Base-by-base conservation (phyloP, 2,888 invertebrate genomes). In the Linnaemya tessellans region DNA sequence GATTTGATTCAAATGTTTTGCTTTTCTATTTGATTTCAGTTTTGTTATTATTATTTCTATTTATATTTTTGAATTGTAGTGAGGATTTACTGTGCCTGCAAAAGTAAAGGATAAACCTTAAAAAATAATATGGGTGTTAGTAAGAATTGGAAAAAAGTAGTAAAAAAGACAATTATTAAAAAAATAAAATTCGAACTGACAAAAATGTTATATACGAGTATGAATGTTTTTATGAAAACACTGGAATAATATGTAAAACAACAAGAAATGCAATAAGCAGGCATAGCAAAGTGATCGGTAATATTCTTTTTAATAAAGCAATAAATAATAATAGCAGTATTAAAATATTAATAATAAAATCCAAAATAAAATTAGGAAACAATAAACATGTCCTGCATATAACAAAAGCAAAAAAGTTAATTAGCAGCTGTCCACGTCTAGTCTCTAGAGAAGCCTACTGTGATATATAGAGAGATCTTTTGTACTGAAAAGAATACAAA, bases 91-190 rank as follows among this genome's bases (percentile, higher is more conserved):
- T 92, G 92, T 92, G 92, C 92, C 92, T 92, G 92, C 91, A 92
- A 92, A 90, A 92, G 92, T 92, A 92, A 91, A 92, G 92, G 92
- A 92, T 92, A 92, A 92, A 92, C 92, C 92, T 92, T 92, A 92
- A 92, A 92, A 92, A 92, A 92, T 92, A 92, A 92, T 92, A 92
- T 90, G 92, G 90, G 92, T 92, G 92, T 92, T 92, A 92, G 92
- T 92, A 92, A 91, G 89, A 92, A 92, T 91, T 90, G 90, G 91
- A 92, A 90, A 92, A 92, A 91, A 92, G 90, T 91, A 90, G 90
- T 89, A 91, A 90, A 90, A 91, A 90, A 86, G 87, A 87, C 83
- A 70, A 60, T 87, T 81, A 83, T 80, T 70, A 73, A 85, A 84
- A 64, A 71, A 68, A 30, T 3, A 30, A 30, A 30, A 30, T 3